Percentiles rank a stretch among this genome's conserved stretches.
These are phyloP conservation scores for Benthosema pterotum DNA, from an alignment of 2,797 vertebrate genomes.

Conservation along the genomic window DNA sequence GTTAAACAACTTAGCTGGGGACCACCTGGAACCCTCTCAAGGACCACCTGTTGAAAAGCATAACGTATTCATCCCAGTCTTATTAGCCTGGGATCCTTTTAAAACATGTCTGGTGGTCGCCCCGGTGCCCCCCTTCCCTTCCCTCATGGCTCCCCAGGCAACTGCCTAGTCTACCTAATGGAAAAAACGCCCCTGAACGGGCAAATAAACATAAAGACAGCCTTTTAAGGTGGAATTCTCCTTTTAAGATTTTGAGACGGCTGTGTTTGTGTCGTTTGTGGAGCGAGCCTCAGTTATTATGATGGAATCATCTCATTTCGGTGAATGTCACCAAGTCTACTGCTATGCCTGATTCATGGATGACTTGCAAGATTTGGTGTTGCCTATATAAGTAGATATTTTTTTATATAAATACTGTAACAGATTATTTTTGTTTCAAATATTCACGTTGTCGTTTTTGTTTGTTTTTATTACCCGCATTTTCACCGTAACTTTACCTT, in stretches of 20 bases:
- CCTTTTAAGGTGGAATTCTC: no score
- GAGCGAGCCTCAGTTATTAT: slow-evolving; percentile 15
- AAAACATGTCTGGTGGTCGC: no score
- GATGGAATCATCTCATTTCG: slow-evolving; percentile 4
- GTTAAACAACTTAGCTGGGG: no score
- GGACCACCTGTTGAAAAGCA: no score
- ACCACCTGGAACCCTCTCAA: no score
- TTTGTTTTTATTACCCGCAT: not conserved
- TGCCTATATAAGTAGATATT: slow-evolving; percentile 12
- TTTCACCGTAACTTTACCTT: not conserved
- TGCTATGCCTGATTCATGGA: slow-evolving; percentile 17
- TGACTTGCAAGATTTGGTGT: slow-evolving; percentile 24
- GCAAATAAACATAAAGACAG: no score
- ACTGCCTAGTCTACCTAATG: no score
- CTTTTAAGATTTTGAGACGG: slow-evolving; percentile 10
- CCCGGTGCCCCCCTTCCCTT: no score
- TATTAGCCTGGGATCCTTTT: no score
- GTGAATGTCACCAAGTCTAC: slow-evolving; percentile 23
- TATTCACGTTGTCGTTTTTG: slow-evolving; percentile 7
- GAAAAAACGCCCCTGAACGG: no score
- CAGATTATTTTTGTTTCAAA: slow-evolving; percentile 5
- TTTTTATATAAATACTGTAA: not conserved
- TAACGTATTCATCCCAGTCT: no score
- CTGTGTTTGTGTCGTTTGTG: slow-evolving; percentile 8
- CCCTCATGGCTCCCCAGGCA: no score